These are phyloP conservation scores for Dascyllus trimaculatus DNA, from an alignment of 2,113 vertebrate species.

Conservation along the genomic window DNA sequence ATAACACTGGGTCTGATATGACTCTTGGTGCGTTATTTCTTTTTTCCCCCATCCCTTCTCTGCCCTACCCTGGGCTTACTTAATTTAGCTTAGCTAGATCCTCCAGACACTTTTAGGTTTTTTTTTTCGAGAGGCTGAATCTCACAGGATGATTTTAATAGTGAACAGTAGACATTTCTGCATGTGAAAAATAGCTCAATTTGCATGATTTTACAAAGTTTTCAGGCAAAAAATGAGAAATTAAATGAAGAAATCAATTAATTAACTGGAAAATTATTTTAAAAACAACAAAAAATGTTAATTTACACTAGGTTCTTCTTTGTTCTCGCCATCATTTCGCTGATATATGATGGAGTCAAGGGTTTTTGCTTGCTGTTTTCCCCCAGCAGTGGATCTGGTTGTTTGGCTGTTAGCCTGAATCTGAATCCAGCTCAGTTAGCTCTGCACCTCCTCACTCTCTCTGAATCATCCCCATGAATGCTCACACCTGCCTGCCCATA, in stretches of 20 bases:
- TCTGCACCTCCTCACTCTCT: slow-evolving; percentile 3
- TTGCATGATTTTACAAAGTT: too few species aligned
- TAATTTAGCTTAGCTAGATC: slow-evolving; percentile 33
- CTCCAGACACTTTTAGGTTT: slow-evolving; percentile 12
- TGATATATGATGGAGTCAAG: too few species aligned
- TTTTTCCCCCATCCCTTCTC: neutral
- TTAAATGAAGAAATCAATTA: too few species aligned
- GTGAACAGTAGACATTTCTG: neutral
- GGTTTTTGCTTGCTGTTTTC: neutral
- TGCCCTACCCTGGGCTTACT: slow-evolving; percentile 8
- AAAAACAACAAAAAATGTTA: neutral
- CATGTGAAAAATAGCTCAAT: neutral
- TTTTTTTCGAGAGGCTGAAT: too few species aligned
- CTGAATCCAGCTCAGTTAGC: neutral
- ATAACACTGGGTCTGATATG: slow-evolving; percentile 19
- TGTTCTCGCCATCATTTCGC: neutral
- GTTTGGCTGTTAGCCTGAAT: slow-evolving; percentile 1
- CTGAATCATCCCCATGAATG: slow-evolving; percentile 17
- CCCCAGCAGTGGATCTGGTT: neutral
- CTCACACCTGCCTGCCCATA: slow-evolving; percentile 2
- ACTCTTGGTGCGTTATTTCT: neutral
- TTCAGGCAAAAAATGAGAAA: neutral
- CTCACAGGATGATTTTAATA: neutral
- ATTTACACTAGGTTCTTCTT: neutral
- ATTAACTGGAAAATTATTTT: too few species aligned